Evolutionary conservation across 2,888 invertebrate species (phyloP), one percentile per base, ranked within the genome.

Genomic region (Priocnemis perturbator): DNA sequence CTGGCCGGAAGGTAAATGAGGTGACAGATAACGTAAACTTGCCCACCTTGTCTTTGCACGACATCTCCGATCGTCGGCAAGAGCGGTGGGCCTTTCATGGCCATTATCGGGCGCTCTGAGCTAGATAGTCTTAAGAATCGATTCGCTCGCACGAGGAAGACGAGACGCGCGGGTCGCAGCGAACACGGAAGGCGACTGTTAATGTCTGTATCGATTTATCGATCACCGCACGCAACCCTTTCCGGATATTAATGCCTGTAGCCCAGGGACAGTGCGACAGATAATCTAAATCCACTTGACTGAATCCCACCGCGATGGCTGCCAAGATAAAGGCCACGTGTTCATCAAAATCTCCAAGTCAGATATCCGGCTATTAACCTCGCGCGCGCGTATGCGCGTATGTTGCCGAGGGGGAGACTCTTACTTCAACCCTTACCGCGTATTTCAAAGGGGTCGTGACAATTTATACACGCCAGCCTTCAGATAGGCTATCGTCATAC

Each of bases 181-280:
- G 37, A 37, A 37, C 37, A 37, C 37, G 37, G 37, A 30, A 26
- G n/a, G 26, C 23, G n/a, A 30, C 14, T 37, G 61, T 66, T 61
- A 69, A 57, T 50, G 57, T 47, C 56, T 61, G 52, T 61, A 69
- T 69, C 69, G 65, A 69, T 69, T 69, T 57, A 60, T 69, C 50
- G 61, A 52, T 47, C 45, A 30, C 45, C 47, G 26, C 17, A n/a
- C 30, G 21, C 47, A 66, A 55, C 30, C 58, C 21, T 3, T 37
- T 37, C 4, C 37, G 4, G 37, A 37, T 37, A 50, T 50, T 50
- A 50, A 50, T 50, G 50, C 9, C 50, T 19, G 50, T 17, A 19
- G 50, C 17, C 50, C n/a, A n/a, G 50, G 65, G 65, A 56, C 64
- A 60, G 44, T 66, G 61, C 57, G 69, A 37, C 65, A 65, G 60